Base-by-base conservation (phyloP, 1,140 invertebrate species). In the Heterodera carotae region DNA sequence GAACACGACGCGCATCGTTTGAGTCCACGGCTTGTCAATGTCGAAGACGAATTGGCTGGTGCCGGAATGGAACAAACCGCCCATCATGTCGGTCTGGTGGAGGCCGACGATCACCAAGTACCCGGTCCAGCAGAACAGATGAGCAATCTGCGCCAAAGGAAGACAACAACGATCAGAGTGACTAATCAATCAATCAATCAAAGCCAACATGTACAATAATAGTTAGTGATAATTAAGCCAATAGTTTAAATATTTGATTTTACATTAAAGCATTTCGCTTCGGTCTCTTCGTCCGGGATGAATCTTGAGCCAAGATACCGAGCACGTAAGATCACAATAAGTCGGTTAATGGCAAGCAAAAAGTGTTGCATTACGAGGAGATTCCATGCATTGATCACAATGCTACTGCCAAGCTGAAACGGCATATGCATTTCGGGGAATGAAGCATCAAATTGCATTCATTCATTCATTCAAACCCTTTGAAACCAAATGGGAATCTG, bases 31-130 rank as follows among this genome's bases (percentile, higher is more conserved):
- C 62, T 66, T 66, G 27, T 7, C 62, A 66, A 31, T 66, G 62
- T 66, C 62, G 62, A 66, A 66, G 25, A 31, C 33, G 62, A 66
- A 66, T 29, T 66, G 27, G 29, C 62, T 66, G 62, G 62, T 66
- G 29, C 29, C 29, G 1, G 29, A 34, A 29, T 66, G 33, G 62
- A 66, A 66, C 8, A 66, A 27, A 10, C 29, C 22, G 6, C 62
- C 62, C 62, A 66, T 34, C 29, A 66, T 29, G 31, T 12, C 2
- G 1, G 29, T 66, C 29, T 31, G 29, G 33, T 31, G 33, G 27
- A 66, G 62, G 29, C 62, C 62, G 27, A 66, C 33, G 12, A 66
- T 66, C 2, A 34, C 62, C 15, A 66, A n/a, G 25, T 66, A 66
- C 29, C 27, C 27, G 0, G 62, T 15, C 62, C 62, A 66, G 6